Evolutionary conservation across 2,113 vertebrate genomes (phyloP).

Genomic region (Tetrax tetrax): DNA sequence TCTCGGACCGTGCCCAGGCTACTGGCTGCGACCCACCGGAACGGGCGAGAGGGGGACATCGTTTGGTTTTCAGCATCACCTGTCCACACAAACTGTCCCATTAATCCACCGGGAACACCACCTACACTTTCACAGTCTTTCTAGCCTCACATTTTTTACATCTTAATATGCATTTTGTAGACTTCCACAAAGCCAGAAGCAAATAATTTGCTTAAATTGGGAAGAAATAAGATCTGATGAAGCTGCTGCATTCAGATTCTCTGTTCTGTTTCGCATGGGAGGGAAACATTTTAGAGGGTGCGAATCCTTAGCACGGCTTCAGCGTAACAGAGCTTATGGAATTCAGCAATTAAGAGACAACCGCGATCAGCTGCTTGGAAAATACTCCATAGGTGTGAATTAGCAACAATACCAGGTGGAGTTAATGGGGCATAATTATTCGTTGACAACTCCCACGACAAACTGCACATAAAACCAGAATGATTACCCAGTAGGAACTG

Average conservation of each 20-base stretch:
- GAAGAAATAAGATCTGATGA: background rate
- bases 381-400: slow-evolving; percentile 26
- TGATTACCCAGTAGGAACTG: background rate
- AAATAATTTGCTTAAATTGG: background rate
- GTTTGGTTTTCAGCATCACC: background rate
- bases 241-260: background rate
- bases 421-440: background rate
- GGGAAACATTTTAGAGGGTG: slow-evolving; percentile 42
- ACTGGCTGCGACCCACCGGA: fast-evolving
- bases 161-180: background rate
- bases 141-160: background rate
- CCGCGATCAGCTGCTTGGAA: background rate
- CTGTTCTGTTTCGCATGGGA: background rate
- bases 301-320: slow-evolving; percentile 19
- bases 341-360: slow-evolving; percentile 29
- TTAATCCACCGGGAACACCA: fast-evolving
- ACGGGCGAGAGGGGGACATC: background rate
- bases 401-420: background rate
- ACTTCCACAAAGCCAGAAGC: background rate
- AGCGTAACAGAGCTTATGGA: slow-evolving; percentile 2
- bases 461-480: background rate
- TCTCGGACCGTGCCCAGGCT: background rate
- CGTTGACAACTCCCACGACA: slow-evolving; percentile 3
- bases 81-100: background rate
- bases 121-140: background rate